phyloP scores from a whole-genome alignment of 2,797 vertebrate genomes.

The Alexandromys oeconomus region DNA sequence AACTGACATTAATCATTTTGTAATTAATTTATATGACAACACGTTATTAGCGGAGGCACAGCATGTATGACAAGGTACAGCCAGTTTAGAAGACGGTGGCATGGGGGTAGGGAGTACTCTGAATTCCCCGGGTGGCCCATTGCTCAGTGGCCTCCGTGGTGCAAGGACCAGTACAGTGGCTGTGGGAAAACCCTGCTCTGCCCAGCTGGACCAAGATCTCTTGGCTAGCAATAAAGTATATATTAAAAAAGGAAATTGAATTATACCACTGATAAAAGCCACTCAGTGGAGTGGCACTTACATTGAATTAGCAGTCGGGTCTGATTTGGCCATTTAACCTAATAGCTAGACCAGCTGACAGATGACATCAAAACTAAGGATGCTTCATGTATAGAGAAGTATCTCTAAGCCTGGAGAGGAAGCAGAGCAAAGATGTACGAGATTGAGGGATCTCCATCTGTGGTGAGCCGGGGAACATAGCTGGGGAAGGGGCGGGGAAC shows the following conservation, averaged over 20 bases:
- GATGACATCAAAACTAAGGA: background rate
- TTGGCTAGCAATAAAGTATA: background rate
- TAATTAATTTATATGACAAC: constrained; percentile 74
- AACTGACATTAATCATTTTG: constrained; percentile 64
- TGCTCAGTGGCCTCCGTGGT: background rate
- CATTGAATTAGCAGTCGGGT: background rate
- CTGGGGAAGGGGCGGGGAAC: background rate
- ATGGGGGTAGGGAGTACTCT: background rate
- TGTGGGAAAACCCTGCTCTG: background rate
- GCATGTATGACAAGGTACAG: rapidly evolving
- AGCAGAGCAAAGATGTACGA: background rate
- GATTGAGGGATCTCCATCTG: background rate
- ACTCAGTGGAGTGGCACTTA: background rate
- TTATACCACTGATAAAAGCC: constrained; percentile 11
- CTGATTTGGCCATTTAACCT: constrained; percentile 31
- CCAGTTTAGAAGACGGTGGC: background rate
- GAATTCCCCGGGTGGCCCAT: background rate
- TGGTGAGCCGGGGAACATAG: background rate
- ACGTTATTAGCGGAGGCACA: background rate
- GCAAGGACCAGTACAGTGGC: background rate
- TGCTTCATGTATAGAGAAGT: background rate
- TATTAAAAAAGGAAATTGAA: background rate
- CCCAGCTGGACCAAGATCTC: background rate
- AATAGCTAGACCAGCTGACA: background rate
- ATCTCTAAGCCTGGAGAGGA: background rate